These are phyloP conservation scores for Falco concolor DNA, from an alignment of 2,797 vertebrate species.

Conservation along the genomic window DNA sequence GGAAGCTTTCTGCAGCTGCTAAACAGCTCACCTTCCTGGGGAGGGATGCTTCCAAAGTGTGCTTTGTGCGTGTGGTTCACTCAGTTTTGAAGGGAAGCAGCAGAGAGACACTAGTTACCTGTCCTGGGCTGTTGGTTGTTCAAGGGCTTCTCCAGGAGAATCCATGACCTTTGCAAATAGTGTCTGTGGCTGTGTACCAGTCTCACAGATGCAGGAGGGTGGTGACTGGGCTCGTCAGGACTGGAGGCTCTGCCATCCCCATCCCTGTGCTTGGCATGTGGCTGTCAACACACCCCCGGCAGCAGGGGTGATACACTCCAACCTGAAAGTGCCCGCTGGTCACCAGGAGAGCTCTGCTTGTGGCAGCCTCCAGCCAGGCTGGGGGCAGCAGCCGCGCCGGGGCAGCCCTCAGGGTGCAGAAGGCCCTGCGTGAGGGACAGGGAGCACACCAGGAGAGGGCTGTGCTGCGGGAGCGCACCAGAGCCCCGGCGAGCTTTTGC, in stretches of 20 bases:
- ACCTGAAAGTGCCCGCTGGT: neutral
- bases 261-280: neutral
- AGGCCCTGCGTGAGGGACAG: neutral
- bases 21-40: neutral
- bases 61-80: neutral
- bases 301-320: neutral
- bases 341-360: neutral
- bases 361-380: neutral
- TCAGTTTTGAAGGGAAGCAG: neutral
- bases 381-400: neutral
- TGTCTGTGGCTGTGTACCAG: neutral
- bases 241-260: neutral
- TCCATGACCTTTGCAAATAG: neutral
- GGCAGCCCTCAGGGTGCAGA: neutral
- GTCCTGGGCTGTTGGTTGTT: neutral
- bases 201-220: neutral
- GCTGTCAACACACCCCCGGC: accelerated
- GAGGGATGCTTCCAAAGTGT: neutral
- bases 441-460: neutral
- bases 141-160: neutral
- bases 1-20: neutral
- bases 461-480: neutral
- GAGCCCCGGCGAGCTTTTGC: neutral
- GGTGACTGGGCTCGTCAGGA: neutral
- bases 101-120: neutral